Conservation (phyloP, 1,140 invertebrate species). For the Potamilus streckersoni region DNA sequence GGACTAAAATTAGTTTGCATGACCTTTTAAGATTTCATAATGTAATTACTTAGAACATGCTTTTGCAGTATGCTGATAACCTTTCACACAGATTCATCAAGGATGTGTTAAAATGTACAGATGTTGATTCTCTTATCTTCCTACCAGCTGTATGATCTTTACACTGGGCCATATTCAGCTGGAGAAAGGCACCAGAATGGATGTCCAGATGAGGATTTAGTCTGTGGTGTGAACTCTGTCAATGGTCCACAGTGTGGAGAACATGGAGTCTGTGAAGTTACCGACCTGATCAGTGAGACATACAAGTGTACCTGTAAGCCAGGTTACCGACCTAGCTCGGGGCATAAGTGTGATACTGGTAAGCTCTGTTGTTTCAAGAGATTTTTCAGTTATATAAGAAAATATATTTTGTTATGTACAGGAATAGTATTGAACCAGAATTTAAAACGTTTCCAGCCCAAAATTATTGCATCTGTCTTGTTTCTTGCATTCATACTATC, state of each 20-base stretch:
- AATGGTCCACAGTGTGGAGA: conserved; percentile 47
- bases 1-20: too few species aligned
- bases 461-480: too few species aligned
- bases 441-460: too few species aligned
- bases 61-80: too few species aligned
- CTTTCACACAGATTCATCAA: too few species aligned
- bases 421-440: too few species aligned
- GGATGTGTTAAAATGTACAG: too few species aligned
- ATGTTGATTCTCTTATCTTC: not conserved
- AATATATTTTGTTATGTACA: too few species aligned
- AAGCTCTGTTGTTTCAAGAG: conserved; percentile 7
- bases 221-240: conserved; percentile 41
- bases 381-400: too few species aligned
- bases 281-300: conserved; percentile 75
- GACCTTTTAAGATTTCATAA: too few species aligned
- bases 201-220: conserved; percentile 89
- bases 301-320: conserved; percentile 87
- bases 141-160: conserved; percentile 83
- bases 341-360: conserved; percentile 75
- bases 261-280: conserved; percentile 88
- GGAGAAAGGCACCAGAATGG: conserved; percentile 76
- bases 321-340: conserved; percentile 70
- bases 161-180: conserved; percentile 76
- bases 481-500: too few species aligned
- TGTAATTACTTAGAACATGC: too few species aligned